Evolutionary conservation across 2,113 vertebrate species (phyloP), one percentile per base, ranked within the genome.

Genomic region (Tupaia tana): DNA sequence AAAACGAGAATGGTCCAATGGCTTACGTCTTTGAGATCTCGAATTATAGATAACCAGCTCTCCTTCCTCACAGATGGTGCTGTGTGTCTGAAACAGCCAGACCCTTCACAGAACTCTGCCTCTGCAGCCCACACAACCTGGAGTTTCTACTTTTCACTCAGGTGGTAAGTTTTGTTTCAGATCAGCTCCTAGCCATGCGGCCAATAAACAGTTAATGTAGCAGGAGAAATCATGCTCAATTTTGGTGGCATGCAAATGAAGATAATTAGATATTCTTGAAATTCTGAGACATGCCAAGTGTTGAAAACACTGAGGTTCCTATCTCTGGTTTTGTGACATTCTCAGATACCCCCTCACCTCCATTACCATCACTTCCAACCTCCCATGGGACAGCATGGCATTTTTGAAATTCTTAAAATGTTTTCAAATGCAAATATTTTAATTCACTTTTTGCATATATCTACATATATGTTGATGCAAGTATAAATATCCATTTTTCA

Each of bases 71-170:
- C 43, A 71, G 54, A 79, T 19, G 4, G 6, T 0, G 2, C 18
- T 9, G 3, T 11, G 4, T 13, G 9, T 27, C 22, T 64, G 24
- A 43, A 87, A 54, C 0, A 66, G 27, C 19, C 18, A 86, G 10
- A 34, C 27, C 25, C 63, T 54, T 56, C 31, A 27, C 1, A 70
- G 67, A 66, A 9, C 27, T 63, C 61, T 63, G 67, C 15, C 81
- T 1, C 7, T 3, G 22, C 24, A n/a, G 4, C n/a, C 71, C 43
- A 27, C 1, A 22, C 22, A 0, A 16, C 0, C 0, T 3, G 20
- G 12, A 14, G 52, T 25, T 70, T n/a, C 43, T 11, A n/a, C 24
- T 64, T 29, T 43, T 24, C 5, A 20, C 19, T 67, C 22, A 69
- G 34, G 29, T 16, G 20, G 13, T 8, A 31, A 20, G 7, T 16